Percentiles rank a stretch among this genome's conserved stretches.
These are phyloP conservation scores for Chrosomus eos DNA, from an alignment of 2,797 vertebrate species.

Conservation along the genomic window DNA sequence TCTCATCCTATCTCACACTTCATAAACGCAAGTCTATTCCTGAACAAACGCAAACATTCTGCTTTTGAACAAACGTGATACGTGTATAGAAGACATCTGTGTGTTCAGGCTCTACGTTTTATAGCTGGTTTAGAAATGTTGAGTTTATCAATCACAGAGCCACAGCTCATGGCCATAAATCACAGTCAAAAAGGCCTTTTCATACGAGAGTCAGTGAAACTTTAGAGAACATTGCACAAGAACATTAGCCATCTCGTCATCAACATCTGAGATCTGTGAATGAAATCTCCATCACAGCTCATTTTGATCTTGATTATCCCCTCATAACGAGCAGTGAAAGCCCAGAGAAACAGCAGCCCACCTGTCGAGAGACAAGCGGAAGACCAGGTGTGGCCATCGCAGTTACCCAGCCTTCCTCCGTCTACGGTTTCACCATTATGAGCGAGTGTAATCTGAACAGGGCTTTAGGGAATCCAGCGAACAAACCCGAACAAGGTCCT, in stretches of 20 bases:
- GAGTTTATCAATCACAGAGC: not conserved
- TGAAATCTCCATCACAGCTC: not conserved
- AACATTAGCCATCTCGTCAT: not conserved
- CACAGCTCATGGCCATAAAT: not conserved
- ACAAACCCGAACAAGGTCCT: constrained; percentile 27
- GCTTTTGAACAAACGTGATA: not conserved
- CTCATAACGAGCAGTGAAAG: not conserved
- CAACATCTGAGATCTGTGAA: not conserved
- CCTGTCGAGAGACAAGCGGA: not conserved
- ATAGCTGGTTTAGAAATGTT: not conserved
- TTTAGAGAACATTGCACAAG: not conserved
- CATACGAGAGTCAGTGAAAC: not conserved
- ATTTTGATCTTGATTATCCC: not conserved
- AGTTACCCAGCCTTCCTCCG: not conserved
- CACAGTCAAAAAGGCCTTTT: not conserved
- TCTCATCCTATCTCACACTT: not conserved
- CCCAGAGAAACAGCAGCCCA: not conserved
- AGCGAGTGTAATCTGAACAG: constrained; percentile 9
- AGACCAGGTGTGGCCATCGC: constrained; percentile 8
- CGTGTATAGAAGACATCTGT: not conserved
- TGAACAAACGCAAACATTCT: not conserved
- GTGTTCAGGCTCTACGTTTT: not conserved
- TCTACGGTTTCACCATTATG: constrained; percentile 40
- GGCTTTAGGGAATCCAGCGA: constrained; percentile 10
- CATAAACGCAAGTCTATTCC: not conserved